Base-by-base conservation (phyloP, 2,113 vertebrate species). In the Clupea harengus region DNA sequence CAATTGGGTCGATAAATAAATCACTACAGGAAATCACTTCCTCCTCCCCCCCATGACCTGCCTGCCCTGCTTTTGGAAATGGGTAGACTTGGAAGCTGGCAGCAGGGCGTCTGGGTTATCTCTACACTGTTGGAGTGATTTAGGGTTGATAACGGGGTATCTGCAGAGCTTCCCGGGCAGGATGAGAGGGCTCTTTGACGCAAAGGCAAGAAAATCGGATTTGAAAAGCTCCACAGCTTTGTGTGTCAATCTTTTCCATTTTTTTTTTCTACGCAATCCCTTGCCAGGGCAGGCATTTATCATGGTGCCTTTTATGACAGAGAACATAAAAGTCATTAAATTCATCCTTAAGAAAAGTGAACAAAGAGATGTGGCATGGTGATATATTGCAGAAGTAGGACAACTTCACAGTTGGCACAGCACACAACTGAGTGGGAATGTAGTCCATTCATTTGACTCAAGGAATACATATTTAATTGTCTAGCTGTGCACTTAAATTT, bases 241-340 rank as follows among this genome's bases (percentile, higher is more conserved):
- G 28, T 32, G 72, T 78, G 72, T 78, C 32, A 39, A 78, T 15
- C 32, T 39, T 39, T 78, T 39, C 13, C 10, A 2, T 78, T 78
- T 15, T 28, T 39, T 75, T 39, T 15, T 10, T 39, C 67, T 32
- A 39, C 4, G 28, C 67, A 75, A 75, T 28, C 0, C 28, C 67
- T 32, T 75, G 28, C 28, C 67, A 32, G 67, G 67, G 28, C 28
- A 78, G 9, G 72, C 25, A 39, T 39, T 78, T 3, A 28, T 28
- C 15, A 32, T 11, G 18, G 20, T 22, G 54, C 32, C 28, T 78
- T 78, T 39, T 15, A 78, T 78, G 72, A 78, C 28, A 13, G 72
- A 78, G 28, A 32, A 78, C 72, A 78, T 78, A 78, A 39, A 32
- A 78, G 72, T 78, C 72, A 78, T 78, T 78, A 78, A 78, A 78